Conservation (phyloP, 1,140 invertebrate species). For the Melitaea cinxia region DNA sequence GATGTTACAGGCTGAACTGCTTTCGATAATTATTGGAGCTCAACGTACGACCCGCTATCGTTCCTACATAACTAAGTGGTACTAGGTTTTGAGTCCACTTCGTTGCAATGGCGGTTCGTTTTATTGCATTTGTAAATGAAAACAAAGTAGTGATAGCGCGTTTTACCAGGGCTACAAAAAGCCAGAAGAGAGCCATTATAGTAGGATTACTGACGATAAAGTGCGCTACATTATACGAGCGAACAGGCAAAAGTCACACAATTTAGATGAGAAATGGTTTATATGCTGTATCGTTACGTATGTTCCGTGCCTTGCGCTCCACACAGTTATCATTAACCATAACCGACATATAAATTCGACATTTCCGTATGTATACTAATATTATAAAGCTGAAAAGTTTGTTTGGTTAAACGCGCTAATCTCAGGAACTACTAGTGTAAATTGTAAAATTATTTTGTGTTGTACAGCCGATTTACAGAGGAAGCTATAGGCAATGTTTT, state of each 20-base stretch:
- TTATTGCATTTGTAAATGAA: slow-evolving; percentile 66
- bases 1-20: no score
- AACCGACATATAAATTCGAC: slow-evolving; percentile 9
- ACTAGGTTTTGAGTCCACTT: slow-evolving; percentile 51
- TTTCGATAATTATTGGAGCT: slow-evolving; percentile 48
- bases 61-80: slow-evolving; percentile 54
- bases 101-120: slow-evolving; percentile 42
- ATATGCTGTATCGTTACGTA: slow-evolving; percentile 54
- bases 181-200: slow-evolving; percentile 43
- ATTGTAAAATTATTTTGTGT: no score
- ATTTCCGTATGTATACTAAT: neutral
- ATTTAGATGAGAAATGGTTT: slow-evolving; percentile 66
- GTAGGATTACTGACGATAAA: slow-evolving; percentile 66
- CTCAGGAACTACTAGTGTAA: no score
- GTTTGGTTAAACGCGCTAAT: no score
- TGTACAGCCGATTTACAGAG: no score
- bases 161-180: slow-evolving; percentile 42
- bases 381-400: no score
- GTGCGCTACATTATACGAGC: slow-evolving; percentile 60
- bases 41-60: slow-evolving; percentile 42
- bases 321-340: slow-evolving; percentile 44
- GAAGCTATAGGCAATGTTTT: no score
- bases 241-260: slow-evolving; percentile 59
- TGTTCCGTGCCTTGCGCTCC: slow-evolving; percentile 31
- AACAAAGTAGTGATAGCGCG: slow-evolving; percentile 46